Base-by-base conservation (phyloP, 64 coral and sea anemone genomes). In the Montipora efflorescens region DNA sequence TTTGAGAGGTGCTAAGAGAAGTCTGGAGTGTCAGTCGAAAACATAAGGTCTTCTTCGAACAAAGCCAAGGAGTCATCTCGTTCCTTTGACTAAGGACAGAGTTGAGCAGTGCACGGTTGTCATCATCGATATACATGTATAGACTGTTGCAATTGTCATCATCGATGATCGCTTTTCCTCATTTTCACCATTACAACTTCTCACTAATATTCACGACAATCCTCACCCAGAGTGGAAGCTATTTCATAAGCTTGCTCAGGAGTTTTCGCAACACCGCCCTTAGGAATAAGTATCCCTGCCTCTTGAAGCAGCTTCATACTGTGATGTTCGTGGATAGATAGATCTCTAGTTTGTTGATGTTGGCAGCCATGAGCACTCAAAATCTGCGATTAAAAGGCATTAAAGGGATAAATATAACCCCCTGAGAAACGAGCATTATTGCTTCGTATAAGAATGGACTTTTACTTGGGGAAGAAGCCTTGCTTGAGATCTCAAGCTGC, bases 261-360 rank as follows among this genome's bases (percentile, higher is more conserved):
- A 23, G 94, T 92, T 25, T 50, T 96, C 25, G 97, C 97, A 18
- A 98, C 94, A 50, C 94, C 92, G 78, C 97, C 97, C 83, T 98
- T 93, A 45, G 97, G 97, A 70, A 87, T 95, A 48, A 98, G 76
- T 50, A 98, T 91, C 59, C 97, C 97, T 84, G 97, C 94, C 71
- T 98, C 97, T 85, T 98, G 84, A 58, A 98, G 97, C 18, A 98
- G 90, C 88, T 96, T 95, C 95, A 98, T 98, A 66, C 97, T 98
- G 72, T 98, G 85, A 49, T 98, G 78, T 59, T 98, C 97, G 67
- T 98, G 97, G 55, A 98, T 78, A 22, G 97, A 98, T 12, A 98
- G 47, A 78, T 94, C 50, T 69, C 97, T 88, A 70, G 47, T 80
- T 84, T 95, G 97, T 28, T 98, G 91, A 57, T 94, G 88, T 92